Percentiles rank a stretch among this genome's conserved stretches.
These are phyloP conservation scores for Notolabrus celidotus DNA, from an alignment of 2,797 vertebrate genomes.

Conservation along the genomic window DNA sequence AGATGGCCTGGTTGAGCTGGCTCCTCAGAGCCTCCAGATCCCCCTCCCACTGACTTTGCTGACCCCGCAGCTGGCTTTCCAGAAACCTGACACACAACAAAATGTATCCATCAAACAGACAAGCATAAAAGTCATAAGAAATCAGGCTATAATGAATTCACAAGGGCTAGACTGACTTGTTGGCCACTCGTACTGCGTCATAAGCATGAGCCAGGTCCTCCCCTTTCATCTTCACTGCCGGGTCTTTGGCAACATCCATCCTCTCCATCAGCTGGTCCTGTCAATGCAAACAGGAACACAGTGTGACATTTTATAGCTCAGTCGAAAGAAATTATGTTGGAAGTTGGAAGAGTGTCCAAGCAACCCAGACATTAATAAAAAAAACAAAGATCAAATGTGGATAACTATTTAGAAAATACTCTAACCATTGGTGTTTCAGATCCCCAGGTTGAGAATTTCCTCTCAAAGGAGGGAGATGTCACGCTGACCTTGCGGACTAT, in stretches of 20 bases:
- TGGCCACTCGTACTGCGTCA: slow-evolving; percentile 85
- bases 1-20: slow-evolving; percentile 59
- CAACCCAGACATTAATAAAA: no score
- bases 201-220: slow-evolving; percentile 85
- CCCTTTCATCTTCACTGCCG: slow-evolving; percentile 69
- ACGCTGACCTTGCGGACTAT: slow-evolving; percentile 76
- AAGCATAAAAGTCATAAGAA: background rate
- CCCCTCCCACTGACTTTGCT: slow-evolving; percentile 71
- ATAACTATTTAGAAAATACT: background rate
- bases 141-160: background rate
- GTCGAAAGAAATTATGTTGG: background rate
- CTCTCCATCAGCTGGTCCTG: slow-evolving; percentile 80
- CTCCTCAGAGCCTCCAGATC: slow-evolving; percentile 70
- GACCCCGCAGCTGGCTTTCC: slow-evolving; percentile 82
- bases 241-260: slow-evolving; percentile 82
- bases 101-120: background rate
- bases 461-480: slow-evolving; percentile 69
- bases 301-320: no score
- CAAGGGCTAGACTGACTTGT: slow-evolving; percentile 80
- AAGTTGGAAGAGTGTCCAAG: background rate
- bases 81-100: slow-evolving; percentile 76
- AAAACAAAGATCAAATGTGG: background rate
- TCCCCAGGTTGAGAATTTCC: slow-evolving; percentile 59
- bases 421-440: slow-evolving; percentile 75
- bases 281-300: slow-evolving; percentile 13